phyloP scores from a whole-genome alignment of 37 sponge, comb jelly and placozoan species.

The Ianthella basta region DNA sequence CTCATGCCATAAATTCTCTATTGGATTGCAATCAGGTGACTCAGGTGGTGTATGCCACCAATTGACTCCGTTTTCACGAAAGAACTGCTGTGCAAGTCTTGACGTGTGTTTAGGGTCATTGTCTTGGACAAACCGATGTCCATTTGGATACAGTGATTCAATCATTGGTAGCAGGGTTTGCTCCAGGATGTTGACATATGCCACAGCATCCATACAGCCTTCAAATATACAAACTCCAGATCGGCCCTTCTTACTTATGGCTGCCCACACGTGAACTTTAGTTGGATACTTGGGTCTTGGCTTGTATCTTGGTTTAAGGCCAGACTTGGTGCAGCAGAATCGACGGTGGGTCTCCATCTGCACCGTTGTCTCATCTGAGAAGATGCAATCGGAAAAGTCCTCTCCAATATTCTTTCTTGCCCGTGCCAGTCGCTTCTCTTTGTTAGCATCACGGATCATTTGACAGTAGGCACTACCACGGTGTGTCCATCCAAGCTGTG shows the following conservation, averaged over 20 bases:
- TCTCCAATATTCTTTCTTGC: constrained; percentile 17
- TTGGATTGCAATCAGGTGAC: constrained; percentile 44
- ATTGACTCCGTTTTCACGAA: constrained; percentile 17
- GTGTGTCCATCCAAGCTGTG: constrained; percentile 24
- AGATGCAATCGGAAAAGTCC: constrained; percentile 32
- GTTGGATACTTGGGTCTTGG: constrained; percentile 33
- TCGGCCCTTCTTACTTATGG: background rate
- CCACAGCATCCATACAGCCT: constrained; percentile 20
- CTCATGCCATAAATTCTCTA: constrained; percentile 43
- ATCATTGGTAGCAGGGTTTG: constrained; percentile 31
- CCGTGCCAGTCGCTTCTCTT: constrained; percentile 34
- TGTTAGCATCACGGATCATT: constrained; percentile 38
- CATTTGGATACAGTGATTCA: constrained; percentile 23
- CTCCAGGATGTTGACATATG: constrained; percentile 21
- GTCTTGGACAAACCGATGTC: constrained; percentile 36
- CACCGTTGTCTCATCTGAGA: constrained; percentile 34
- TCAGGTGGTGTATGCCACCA: constrained; percentile 42
- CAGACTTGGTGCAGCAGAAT: constrained; percentile 29
- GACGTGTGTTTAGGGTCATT: constrained; percentile 35
- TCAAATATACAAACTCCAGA: constrained; percentile 23
- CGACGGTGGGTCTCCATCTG: constrained; percentile 46
- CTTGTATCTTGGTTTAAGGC: constrained; percentile 23
- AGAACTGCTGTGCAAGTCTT: constrained; percentile 12
- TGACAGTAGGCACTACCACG: constrained; percentile 50
- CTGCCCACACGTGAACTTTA: constrained; percentile 40